Base-by-base conservation (phyloP, 2,797 vertebrate species). In the Lagocephalus sceleratus region DNA sequence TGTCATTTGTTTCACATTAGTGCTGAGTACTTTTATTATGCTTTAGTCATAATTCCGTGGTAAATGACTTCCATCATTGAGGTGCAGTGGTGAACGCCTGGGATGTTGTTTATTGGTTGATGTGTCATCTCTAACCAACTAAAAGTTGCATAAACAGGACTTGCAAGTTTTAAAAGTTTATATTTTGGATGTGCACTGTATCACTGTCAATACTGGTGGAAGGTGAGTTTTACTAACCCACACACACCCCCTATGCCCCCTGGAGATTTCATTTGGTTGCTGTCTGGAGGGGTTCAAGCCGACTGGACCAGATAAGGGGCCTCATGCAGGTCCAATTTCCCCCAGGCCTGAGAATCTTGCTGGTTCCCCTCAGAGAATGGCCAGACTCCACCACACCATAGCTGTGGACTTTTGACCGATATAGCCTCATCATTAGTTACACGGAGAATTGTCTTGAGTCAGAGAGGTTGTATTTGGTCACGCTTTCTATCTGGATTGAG, bases 321-420 rank as follows among this genome's bases (percentile, higher is more conserved):
- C 63, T 71, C 90, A 87, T 87, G 88, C 90, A 90, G 88, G 75
- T 86, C 88, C 85, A 89, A 90, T 90, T 90, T 88, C 82, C 83
- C 72, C 75, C 60, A 71, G 72, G 68, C 60, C 70, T 65, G 68
- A 73, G 68, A 81, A 77, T 70, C 72, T 67, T 52, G 65, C 66
- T 65, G 64, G 72, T 58, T 50, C 60, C 84, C 84, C 60, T 52
- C 79, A 55, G 76, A 76, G 76, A 77, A 32, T 82, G 83, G 78
- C 81, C 81, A 87, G 66, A 63, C 66, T 68, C 73, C 59, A 65
- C 68, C 66, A 55, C 68, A 57, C 76, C 84, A 88, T 69, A 55
- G 52, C 67, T 43, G 63, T 79, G 57, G 70, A 63, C 68, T 70
- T 81, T 77, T 87, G 86, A 79, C 86, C 86, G 79, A 87, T 71